phyloP scores from a whole-genome alignment of 2,797 vertebrate genomes.

The Falco rusticolus region DNA sequence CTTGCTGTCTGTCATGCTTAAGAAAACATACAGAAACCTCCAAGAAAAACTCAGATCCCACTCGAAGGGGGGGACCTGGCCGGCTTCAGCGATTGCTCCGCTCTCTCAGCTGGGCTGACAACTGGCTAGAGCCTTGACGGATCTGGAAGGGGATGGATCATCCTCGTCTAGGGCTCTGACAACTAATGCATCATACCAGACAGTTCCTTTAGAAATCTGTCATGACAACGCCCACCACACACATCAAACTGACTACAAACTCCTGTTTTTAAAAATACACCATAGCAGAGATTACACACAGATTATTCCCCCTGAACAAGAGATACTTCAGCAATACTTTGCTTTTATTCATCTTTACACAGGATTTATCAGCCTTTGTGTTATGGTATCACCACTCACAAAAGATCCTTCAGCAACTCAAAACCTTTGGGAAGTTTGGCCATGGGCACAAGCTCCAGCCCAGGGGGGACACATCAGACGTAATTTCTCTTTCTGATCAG shows the following conservation, averaged over 20 bases:
- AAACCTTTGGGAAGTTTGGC: background rate
- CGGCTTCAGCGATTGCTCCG: accelerated
- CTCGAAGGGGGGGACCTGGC: accelerated
- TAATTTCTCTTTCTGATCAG: background rate
- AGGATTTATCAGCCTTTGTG: background rate
- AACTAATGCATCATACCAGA: background rate
- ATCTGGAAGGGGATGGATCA: background rate
- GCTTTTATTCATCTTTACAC: accelerated
- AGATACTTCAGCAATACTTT: background rate
- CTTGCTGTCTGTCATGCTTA: accelerated
- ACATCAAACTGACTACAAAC: accelerated
- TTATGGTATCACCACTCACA: no score
- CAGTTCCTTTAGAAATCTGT: background rate
- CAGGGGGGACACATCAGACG: no score
- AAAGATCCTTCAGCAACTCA: background rate
- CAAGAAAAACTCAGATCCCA: background rate
- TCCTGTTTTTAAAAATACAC: background rate
- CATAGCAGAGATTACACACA: background rate
- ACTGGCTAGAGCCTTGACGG: accelerated
- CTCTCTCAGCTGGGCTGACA: accelerated
- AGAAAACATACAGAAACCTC: background rate
- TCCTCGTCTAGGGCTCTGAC: background rate
- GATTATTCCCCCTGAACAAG: background rate
- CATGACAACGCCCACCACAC: accelerated
- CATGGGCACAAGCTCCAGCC: background rate